Evolutionary conservation across 2,113 vertebrate genomes (phyloP).

Genomic region (Phalacrocorax aristotelis): DNA sequence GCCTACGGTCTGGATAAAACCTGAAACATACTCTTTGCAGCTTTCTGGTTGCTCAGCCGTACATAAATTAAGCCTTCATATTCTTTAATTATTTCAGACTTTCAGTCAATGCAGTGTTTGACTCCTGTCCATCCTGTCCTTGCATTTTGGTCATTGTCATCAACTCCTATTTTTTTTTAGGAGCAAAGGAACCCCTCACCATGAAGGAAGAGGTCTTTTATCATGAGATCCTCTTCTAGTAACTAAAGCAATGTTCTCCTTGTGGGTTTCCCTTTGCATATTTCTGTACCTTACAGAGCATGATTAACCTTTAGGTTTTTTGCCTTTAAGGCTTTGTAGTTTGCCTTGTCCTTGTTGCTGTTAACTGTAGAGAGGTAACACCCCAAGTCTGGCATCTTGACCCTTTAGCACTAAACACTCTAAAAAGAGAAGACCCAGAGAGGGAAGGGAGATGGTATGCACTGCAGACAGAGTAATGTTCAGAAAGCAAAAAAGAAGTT

Average conservation of each 20-base stretch:
- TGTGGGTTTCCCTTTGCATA: not conserved
- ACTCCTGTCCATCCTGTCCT: not conserved
- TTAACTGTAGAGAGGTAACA: not conserved
- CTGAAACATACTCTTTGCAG: not conserved
- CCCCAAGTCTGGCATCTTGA: not conserved
- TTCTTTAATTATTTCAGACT: not conserved
- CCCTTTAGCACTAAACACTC: not conserved
- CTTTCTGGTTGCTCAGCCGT: not conserved
- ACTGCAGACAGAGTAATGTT: not conserved
- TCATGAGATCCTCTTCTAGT: not conserved
- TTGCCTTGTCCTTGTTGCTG: not conserved
- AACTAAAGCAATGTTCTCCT: not conserved
- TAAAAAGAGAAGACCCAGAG: not conserved
- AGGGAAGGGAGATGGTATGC: not conserved
- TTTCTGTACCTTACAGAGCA: not conserved
- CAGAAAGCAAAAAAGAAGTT: not conserved
- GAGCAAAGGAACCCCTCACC: not conserved
- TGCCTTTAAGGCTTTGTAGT: not conserved
- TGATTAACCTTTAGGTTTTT: not conserved
- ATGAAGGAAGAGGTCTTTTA: not conserved
- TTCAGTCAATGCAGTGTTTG: not conserved
- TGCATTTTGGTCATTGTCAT: not conserved
- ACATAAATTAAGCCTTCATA: not conserved
- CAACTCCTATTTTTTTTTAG: not conserved
- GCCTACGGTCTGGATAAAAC: not conserved